phyloP scores from a whole-genome alignment of 2,888 invertebrate species.

The Drosophila mulleri region DNA sequence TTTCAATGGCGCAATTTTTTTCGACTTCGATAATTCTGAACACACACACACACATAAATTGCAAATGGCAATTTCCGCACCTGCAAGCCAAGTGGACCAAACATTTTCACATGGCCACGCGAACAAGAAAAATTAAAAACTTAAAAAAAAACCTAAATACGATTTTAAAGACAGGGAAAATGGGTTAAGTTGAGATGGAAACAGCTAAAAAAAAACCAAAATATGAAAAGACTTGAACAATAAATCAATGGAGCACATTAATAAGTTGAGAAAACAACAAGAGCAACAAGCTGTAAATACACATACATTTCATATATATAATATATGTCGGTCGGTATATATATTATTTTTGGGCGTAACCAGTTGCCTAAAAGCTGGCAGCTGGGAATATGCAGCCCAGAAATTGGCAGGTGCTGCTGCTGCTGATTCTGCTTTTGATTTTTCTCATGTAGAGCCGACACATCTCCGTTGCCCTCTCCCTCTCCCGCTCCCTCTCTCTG shows the following conservation, averaged over 20 bases:
- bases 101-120: constrained; percentile 33
- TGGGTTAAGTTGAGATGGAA: constrained; percentile 54
- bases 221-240: constrained; percentile 36
- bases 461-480: constrained; percentile 10
- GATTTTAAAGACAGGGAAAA: constrained; percentile 44
- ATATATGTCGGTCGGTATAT: constrained; percentile 7
- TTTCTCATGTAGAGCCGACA: constrained; percentile 54
- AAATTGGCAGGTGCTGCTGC: constrained; percentile 72
- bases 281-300: constrained; percentile 12
- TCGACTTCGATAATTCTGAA: constrained; percentile 13
- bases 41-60: neutral
- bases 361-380: constrained; percentile 44
- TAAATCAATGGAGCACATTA: constrained; percentile 68
- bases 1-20: constrained; percentile 55
- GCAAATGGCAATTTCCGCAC: constrained; percentile 43
- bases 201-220: constrained; percentile 1
- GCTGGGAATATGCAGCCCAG: constrained; percentile 31
- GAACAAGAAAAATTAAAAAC: constrained; percentile 11
- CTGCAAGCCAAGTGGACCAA: constrained; percentile 40
- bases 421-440: constrained; percentile 45
- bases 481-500: neutral
- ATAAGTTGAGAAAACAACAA: constrained; percentile 60
- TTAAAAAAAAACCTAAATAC: constrained; percentile 18
- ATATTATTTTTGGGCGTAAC: constrained; percentile 44
- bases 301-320: neutral